Conservation (phyloP, 2,888 invertebrate species). For the Aphodius granarius region DNA sequence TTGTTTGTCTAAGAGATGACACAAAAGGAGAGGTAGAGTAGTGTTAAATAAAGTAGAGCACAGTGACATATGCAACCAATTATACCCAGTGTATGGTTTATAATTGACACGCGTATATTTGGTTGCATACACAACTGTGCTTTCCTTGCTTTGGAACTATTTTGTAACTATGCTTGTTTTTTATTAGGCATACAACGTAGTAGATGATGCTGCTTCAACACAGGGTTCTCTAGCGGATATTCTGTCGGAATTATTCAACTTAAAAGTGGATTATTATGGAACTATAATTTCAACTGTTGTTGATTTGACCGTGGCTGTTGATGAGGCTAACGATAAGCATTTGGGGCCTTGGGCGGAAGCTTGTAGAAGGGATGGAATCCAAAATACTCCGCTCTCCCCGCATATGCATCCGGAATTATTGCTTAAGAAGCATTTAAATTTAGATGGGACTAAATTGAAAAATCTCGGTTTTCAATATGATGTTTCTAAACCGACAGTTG, state of each 20-base stretch:
- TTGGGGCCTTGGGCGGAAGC: slow-evolving; percentile 89
- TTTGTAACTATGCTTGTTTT: slow-evolving; percentile 12
- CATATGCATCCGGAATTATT: slow-evolving; percentile 83
- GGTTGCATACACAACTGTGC: no score
- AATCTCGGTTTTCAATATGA: slow-evolving; percentile 61
- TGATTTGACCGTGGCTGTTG: slow-evolving; percentile 78
- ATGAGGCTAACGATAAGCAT: slow-evolving; percentile 93
- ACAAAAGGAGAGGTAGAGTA: slow-evolving; percentile 44
- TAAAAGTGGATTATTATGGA: slow-evolving; percentile 87
- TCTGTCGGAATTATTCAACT: slow-evolving; percentile 80
- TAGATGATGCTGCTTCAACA: slow-evolving; percentile 80
- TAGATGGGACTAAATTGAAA: slow-evolving; percentile 70
- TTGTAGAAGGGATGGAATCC: slow-evolving; percentile 72
- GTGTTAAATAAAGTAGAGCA: no score
- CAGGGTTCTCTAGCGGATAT: slow-evolving; percentile 83
- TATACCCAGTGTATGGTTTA: no score
- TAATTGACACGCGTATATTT: no score
- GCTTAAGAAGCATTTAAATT: slow-evolving; percentile 76
- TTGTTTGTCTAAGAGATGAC: slow-evolving; percentile 55
- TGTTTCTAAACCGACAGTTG: slow-evolving; percentile 63
- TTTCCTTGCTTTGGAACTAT: not conserved
- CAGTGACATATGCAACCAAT: no score
- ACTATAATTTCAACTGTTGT: slow-evolving; percentile 78
- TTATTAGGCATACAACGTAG: slow-evolving; percentile 74
- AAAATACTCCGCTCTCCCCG: slow-evolving; percentile 87